A percentile compares a stretch with the other conserved stretches of the same genome.
These are phyloP conservation scores for Lycocerus yunnanus DNA, from an alignment of 2,888 invertebrate species.

Conservation along the genomic window DNA sequence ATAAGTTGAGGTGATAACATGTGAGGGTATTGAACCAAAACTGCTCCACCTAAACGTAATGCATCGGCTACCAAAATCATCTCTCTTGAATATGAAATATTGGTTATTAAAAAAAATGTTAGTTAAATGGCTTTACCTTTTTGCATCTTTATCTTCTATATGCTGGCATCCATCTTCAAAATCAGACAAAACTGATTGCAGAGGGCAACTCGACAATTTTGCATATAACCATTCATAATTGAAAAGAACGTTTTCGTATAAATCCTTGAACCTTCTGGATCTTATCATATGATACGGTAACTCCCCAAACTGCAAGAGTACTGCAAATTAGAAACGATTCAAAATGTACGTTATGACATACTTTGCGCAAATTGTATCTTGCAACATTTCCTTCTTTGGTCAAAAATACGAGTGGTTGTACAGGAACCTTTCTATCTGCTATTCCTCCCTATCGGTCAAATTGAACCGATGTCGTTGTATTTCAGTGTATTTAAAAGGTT, in stretches of 20 bases:
- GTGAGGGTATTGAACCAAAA: slow-evolving; percentile 87
- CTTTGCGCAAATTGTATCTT: slow-evolving; percentile 93
- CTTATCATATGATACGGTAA: slow-evolving; percentile 93
- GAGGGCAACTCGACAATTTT: slow-evolving; percentile 91
- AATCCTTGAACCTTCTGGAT: slow-evolving; percentile 85
- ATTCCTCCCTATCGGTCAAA: slow-evolving; percentile 83
- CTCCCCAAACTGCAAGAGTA: slow-evolving; percentile 78
- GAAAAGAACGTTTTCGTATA: slow-evolving; percentile 91
- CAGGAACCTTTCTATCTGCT: slow-evolving; percentile 92
- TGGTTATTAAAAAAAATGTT: background rate
- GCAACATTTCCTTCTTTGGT: slow-evolving; percentile 88
- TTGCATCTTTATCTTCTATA: slow-evolving; percentile 81
- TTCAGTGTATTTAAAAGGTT: slow-evolving; percentile 96
- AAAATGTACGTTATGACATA: slow-evolving; percentile 50
- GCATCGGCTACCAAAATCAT: slow-evolving; percentile 93
- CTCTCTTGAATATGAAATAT: slow-evolving; percentile 64
- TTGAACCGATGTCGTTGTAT: slow-evolving; percentile 90
- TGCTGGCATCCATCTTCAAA: slow-evolving; percentile 90
- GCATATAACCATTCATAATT: slow-evolving; percentile 98
- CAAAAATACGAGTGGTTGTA: slow-evolving; percentile 89
- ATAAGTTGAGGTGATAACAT: slow-evolving; percentile 96
- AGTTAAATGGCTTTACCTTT: slow-evolving; percentile 61
- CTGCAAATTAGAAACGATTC: background rate
- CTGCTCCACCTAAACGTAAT: slow-evolving; percentile 90
- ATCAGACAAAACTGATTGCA: slow-evolving; percentile 92